Evolutionary conservation across 1,140 invertebrate genomes (phyloP).

Genomic region (Lysiphlebus fabarum): DNA sequence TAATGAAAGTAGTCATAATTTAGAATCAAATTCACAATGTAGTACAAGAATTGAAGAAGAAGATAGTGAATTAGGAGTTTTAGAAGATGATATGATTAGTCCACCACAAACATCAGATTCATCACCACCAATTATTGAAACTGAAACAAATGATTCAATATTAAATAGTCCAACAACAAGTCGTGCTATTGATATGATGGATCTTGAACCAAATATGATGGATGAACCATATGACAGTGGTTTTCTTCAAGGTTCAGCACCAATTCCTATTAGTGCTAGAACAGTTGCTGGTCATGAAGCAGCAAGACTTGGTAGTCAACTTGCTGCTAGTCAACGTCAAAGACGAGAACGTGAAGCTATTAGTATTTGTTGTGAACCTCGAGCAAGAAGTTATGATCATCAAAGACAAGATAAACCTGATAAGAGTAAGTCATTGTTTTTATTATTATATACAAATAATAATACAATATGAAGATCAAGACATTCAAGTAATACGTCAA

Average conservation of each 20-base stretch:
- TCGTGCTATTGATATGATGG: conserved; percentile 53
- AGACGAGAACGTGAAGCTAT: conserved; percentile 49
- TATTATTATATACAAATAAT: background rate
- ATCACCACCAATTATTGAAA: conserved; percentile 42
- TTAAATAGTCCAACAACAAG: conserved; percentile 51
- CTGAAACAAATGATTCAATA: conserved; percentile 38
- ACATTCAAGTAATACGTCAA: too few relatives aligned
- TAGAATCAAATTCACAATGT: conserved; percentile 50
- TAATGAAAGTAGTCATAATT: conserved; percentile 65
- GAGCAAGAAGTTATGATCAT: conserved; percentile 66
- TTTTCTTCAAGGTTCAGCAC: conserved; percentile 51
- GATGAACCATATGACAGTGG: conserved; percentile 53
- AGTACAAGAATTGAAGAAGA: conserved; percentile 67
- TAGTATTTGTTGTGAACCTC: conserved; percentile 52
- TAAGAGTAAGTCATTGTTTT: conserved; percentile 54
- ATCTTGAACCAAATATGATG: conserved; percentile 52
- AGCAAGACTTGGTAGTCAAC: conserved; percentile 67
- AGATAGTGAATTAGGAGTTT: conserved; percentile 42
- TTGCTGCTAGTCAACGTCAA: conserved; percentile 61
- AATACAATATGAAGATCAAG: too few relatives aligned
- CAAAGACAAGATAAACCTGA: conserved; percentile 55
- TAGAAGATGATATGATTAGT: conserved; percentile 41
- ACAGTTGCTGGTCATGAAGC: conserved; percentile 76
- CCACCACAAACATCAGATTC: conserved; percentile 34
- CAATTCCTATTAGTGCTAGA: conserved; percentile 59